Base-by-base conservation (phyloP, 2,888 invertebrate species). In the Drosophila siamana region DNA sequence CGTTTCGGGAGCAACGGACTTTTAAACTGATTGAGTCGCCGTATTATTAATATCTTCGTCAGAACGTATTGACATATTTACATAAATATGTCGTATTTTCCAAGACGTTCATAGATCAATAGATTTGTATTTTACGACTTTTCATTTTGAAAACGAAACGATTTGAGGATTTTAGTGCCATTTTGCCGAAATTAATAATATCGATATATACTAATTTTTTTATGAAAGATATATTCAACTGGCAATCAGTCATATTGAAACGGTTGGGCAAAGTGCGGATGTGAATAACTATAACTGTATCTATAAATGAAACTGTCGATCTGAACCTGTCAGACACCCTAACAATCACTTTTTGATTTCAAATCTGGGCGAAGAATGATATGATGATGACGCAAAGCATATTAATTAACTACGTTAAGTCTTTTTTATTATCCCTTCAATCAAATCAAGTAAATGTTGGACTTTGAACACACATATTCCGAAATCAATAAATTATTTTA, bases 401-500 rank as follows among this genome's bases (percentile, higher is more conserved):
- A 65, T 77, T 69, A 57, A 76, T 60, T 54, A 67, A 73, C 69
- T 84, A 88, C 61, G 22, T 80, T 87, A 80, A 80, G 85, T 64
- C 73, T 60, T 64, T 56, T 78, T 85, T 75, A 66, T 63, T 47
- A 69, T 46, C 52, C 55, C 67, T 74, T 78, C 69, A 75, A 87
- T 66, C 65, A 63, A 72, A 43, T 67, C 56, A 72, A 74, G 63
- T 60, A 65, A 75, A 64, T 73, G 68, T 73, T 76, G 73, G 64
- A 64, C 67, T 64, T 82, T 72, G 13, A 81, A 70, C 24, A 67
- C 36, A 38, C 63, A 64, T 65, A 70, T 88, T 86, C 63, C 65
- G 74, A 78, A 74, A 73, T 68, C 84, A 86, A 86, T 85, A 85
- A 86, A 87, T 86, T 86, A 86, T 89, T 89, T 87, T 89, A 79